Evolutionary conservation across 1,140 invertebrate species (phyloP).

Genomic region (Sogatella furcifera): DNA sequence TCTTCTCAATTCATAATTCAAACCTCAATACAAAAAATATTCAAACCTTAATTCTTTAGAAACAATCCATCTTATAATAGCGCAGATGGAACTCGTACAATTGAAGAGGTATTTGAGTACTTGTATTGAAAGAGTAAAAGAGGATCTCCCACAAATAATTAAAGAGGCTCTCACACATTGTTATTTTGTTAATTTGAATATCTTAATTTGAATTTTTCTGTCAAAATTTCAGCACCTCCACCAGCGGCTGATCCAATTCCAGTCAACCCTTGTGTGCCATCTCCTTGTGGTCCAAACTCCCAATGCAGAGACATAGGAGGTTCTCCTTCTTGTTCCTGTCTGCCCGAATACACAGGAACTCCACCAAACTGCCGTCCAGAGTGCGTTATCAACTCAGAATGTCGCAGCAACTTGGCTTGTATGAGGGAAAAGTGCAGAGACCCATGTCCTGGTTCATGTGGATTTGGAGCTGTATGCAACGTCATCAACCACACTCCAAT

Average conservation of each 20-base stretch:
- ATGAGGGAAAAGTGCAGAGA: constrained; percentile 56
- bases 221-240: constrained; percentile 21
- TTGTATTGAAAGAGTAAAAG: no score
- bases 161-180: no score
- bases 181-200: no score
- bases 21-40: no score
- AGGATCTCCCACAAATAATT: no score
- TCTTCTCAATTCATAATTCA: no score
- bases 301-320: constrained; percentile 46
- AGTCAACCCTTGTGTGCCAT: constrained; percentile 52
- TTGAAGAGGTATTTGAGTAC: no score
- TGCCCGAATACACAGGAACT: constrained; percentile 41
- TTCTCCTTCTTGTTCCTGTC: constrained; percentile 48
- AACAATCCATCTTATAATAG: no score
- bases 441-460: constrained; percentile 58
- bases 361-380: constrained; percentile 52
- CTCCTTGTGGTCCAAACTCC: constrained; percentile 54
- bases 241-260: constrained; percentile 24
- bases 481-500: constrained; percentile 55
- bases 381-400: constrained; percentile 53
- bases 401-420: constrained; percentile 51
- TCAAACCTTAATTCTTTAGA: no score
- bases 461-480: constrained; percentile 47
- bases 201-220: no score
- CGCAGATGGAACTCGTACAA: no score